Base-by-base conservation (phyloP, 2,888 invertebrate species). In the Galeopsomyia nigrocyanea region DNA sequence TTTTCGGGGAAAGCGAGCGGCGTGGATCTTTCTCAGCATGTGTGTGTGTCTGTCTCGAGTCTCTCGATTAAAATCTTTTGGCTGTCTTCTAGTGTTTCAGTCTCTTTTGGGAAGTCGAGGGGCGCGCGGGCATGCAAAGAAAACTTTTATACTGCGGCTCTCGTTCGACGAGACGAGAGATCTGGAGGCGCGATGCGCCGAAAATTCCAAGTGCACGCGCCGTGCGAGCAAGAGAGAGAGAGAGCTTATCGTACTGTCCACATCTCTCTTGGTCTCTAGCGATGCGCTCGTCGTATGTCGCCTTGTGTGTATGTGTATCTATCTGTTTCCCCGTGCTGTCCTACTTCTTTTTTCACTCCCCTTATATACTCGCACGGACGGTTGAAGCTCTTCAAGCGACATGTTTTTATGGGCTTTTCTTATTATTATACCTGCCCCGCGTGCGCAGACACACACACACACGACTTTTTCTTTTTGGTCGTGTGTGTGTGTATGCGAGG, bases 51-150 rank as follows among this genome's bases (percentile, higher is more conserved):
- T 21, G 14, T 17, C 31, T 14, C 39, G 55, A n/a, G n/a, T n/a
- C n/a, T 13, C 39, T 57, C 72, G 72, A 72, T 72, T 67, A 68
- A 68, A 72, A 72, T 72, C 72, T 72, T 39, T 58, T 26, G 39
- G 7, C 39, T 13, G 39, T 39, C 39, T 39, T 39, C 39, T 39
- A 39, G 39, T 39, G 39, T 39, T 39, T 39, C 39, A 39, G 7
- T 39, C 39, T 39, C 39, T 39, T 39, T 39, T 13, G 39, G 3
- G 7, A 13, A 39, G 39, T 39, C 13, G 39, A 39, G 39, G 13
- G 39, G 7, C 39, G 39, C 39, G 13, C 13, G 39, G 5, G 39
- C 39, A 39, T 10, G 7, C 39, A 7, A 39, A 39, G 39, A 7
- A 13, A 39, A 39, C 39, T 39, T 39, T 39, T 39, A 39, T 39